Base-by-base conservation (phyloP, 2,888 invertebrate genomes). In the Phania funesta region DNA sequence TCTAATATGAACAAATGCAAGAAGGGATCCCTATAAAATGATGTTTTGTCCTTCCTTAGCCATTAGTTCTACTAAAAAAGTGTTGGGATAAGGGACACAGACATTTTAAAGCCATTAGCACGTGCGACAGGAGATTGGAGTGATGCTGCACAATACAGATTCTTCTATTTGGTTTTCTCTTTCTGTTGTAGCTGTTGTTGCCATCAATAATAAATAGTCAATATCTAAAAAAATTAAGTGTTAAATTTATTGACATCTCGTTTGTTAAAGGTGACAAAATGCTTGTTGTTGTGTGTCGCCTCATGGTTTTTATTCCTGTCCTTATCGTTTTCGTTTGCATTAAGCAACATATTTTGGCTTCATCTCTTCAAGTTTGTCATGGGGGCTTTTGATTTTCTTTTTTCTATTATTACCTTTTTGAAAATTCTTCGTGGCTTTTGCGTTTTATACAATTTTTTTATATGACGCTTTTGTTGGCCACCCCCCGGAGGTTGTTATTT, bases 181-280 rank as follows among this genome's bases (percentile, higher is more conserved):
- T 65, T 41, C 6, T 32, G 8, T 35, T 20, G 16, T 38, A 13
- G 50, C 32, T 13, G 35, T 22, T 24, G 22, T 38, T 22, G 48
- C 32, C 38, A 22, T 70, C 56, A 48, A 65, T 65, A 62, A 52
- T 13, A 35, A 71, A 81, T 70, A 65, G 52, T 44, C 74, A 65
- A 73, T 58, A 68, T 32, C 46, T 9, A 56, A 38, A 29, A 20
- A 65, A 65, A 54, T 65, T 54, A 64, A 70, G 83, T 83, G 80
- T 84, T 83, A 80, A 80, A 76, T 60, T 76, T 71, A 68, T 75
- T 84, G 84, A 83, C 76, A 84, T 81, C 79, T 79, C 54, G 79
- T 74, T 83, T 83, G 81, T 83, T 71, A 70, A 81, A 84, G 84
- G 84, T 84, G 84, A 84, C 83, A 84, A 84, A 83, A 84, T 84